phyloP scores from a whole-genome alignment of 2,797 vertebrate genomes.

The Phataginus tricuspis region DNA sequence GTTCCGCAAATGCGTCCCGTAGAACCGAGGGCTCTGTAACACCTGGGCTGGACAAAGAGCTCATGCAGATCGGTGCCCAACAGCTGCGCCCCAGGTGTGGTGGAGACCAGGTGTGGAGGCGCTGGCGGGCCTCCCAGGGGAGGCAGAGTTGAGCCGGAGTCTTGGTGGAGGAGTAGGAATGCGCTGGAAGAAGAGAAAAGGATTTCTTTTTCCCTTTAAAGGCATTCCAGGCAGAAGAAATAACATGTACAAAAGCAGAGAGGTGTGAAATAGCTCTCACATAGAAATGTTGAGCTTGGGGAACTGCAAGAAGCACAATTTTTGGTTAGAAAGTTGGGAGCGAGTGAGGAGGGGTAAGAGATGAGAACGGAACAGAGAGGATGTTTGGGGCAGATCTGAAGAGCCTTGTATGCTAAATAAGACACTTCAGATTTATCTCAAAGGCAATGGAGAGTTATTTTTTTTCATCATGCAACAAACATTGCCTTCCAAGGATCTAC shows the following conservation, averaged over 20 bases:
- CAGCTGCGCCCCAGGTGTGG: fast-evolving
- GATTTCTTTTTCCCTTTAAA: conserved; percentile 60
- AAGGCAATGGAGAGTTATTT: neutral
- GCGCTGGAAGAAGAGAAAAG: conserved; percentile 53
- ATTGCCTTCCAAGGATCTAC: neutral
- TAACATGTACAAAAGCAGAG: conserved; percentile 52
- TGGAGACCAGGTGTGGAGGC: neutral
- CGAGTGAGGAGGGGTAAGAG: neutral
- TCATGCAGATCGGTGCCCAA: neutral
- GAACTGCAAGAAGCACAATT: conserved; percentile 57
- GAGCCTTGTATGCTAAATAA: neutral
- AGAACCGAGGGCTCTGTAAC: neutral
- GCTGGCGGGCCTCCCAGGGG: neutral
- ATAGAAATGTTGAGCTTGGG: neutral
- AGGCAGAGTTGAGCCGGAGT: neutral
- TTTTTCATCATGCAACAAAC: neutral
- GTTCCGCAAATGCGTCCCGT: neutral
- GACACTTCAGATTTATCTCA: neutral
- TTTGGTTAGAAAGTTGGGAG: neutral
- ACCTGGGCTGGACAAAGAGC: neutral
- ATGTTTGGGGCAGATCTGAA: neutral
- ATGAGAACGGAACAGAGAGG: neutral
- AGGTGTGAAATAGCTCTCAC: conserved; percentile 63
- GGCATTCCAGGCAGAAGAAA: conserved; percentile 54
- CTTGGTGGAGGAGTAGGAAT: neutral